Evolutionary conservation across 2,888 invertebrate genomes (phyloP), one percentile per base, ranked within the genome.

Genomic region (Doris montereyensis): DNA sequence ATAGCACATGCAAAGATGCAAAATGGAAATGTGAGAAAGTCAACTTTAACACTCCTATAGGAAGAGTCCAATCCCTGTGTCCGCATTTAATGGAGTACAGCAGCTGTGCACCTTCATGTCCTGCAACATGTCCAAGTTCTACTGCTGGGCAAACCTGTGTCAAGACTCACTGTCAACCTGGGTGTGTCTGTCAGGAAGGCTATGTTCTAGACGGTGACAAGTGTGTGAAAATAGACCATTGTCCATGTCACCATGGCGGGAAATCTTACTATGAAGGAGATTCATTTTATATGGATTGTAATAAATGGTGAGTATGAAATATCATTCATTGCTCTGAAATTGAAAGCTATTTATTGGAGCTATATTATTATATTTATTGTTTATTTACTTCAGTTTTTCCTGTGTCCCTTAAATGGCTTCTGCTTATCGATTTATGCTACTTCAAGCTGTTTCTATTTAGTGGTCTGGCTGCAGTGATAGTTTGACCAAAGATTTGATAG

Each of bases 181-280:
- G 86, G 0, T 87, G 86, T 84, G 83, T 83, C 5, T 97, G 97
- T 87, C 94, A 94, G 24, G 93, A 96, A 0, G 85, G 81, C 28
- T 82, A 57, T 41, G 86, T 85, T 8, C 76, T 81, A 32, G 81
- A 86, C 41, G 83, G 84, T 4, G 80, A 85, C 82, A 91, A 91
- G 76, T 97, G 97, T 88, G 85, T 85, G 77, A 83, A 17, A 97
- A 97, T 87, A 93, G 94, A 24, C 93, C 96, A 0, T 79, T 97
- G 97, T 86, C 97, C 97, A 0, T 97, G 97, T 89, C 96, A 96
- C 91, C 97, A 97, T 90, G 96, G 96, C 3, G 96, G 97, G 0
- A 93, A 93, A 82, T 95, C 95, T 89, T 97, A 95, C 89, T 93
- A 93, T 1, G 96, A 97, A 85, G 95, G 95, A 0, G 94, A 95